These are phyloP conservation scores for Lateolabrax maculatus DNA, from an alignment of 2,797 vertebrate genomes.

Conservation along the genomic window DNA sequence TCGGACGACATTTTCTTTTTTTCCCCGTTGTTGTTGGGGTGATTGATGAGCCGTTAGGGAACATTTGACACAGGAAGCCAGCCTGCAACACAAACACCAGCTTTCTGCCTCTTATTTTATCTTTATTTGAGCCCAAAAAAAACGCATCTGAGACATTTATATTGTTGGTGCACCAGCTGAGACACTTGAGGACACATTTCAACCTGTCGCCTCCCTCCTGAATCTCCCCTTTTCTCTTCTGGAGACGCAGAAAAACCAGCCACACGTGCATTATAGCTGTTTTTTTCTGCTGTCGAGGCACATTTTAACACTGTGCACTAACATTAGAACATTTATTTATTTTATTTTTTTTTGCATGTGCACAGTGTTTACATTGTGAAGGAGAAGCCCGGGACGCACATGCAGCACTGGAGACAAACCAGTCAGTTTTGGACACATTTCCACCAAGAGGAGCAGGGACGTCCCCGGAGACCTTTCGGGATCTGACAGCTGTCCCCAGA, in stretches of 20 bases:
- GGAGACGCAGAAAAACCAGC: constrained; percentile 32
- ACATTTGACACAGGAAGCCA: constrained; percentile 70
- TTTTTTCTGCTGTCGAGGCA: constrained; percentile 9
- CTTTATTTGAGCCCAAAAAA: too few species aligned
- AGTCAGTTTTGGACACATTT: constrained; percentile 22
- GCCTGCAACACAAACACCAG: constrained; percentile 40
- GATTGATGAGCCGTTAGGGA: constrained; percentile 59
- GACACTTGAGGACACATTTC: not conserved
- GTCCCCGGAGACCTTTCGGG: constrained; percentile 49
- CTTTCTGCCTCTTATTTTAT: too few species aligned
- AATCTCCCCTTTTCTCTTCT: constrained; percentile 42
- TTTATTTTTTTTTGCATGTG: not conserved
- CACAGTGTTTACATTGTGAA: constrained; percentile 40
- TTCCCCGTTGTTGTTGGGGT: too few species aligned
- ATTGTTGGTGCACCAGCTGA: constrained; percentile 20
- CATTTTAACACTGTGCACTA: too few species aligned
- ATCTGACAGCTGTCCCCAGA: constrained; percentile 48
- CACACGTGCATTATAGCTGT: constrained; percentile 11
- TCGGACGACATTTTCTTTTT: constrained; percentile 32
- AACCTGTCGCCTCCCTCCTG: constrained; percentile 12
- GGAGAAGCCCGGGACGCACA: constrained; percentile 1
- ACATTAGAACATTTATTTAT: not conserved
- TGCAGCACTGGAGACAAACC: constrained; percentile 46
- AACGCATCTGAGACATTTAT: not conserved
- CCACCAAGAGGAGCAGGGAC: constrained; percentile 29